These are phyloP conservation scores for Bombus ignitus DNA, from an alignment of 1,140 invertebrate genomes.

Conservation along the genomic window DNA sequence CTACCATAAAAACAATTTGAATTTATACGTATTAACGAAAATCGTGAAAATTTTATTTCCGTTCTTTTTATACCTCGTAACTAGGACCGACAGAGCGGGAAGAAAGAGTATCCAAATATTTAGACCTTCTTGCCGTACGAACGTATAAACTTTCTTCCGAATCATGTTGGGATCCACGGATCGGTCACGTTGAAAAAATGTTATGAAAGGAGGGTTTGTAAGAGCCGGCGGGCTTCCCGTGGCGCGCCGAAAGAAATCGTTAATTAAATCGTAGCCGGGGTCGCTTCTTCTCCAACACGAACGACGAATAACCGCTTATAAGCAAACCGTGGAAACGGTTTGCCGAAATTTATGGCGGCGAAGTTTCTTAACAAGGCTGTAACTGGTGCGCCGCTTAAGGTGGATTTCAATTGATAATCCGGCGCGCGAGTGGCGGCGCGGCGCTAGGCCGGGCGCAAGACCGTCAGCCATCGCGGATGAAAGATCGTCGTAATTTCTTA, in stretches of 20 bases:
- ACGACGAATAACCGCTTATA: conserved; percentile 22
- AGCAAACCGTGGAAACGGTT: conserved; percentile 39
- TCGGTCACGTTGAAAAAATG: conserved; percentile 6
- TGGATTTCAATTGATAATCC: conserved; percentile 61
- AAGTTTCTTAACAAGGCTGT: conserved; percentile 62
- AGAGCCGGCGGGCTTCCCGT: conserved; percentile 3
- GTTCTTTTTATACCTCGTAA: not conserved
- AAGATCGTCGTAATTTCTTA: conserved; percentile 53
- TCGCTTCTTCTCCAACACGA: conserved; percentile 19
- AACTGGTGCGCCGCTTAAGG: conserved; percentile 56
- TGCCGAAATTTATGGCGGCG: conserved; percentile 55
- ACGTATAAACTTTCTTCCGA: not conserved
- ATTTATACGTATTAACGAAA: not conserved
- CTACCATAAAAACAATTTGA: not conserved
- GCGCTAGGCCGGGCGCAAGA: conserved; percentile 2
- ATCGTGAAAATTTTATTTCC: not conserved
- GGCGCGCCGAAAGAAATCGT: conserved; percentile 55
- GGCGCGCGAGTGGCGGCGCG: not conserved
- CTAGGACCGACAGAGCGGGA: not conserved
- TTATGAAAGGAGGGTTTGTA: conserved; percentile 18
- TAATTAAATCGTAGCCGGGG: conserved; percentile 59
- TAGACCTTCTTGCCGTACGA: not conserved
- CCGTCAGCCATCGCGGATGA: conserved; percentile 41
- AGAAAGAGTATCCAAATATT: conserved; percentile 1
- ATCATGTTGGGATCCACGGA: not conserved